Conservation (phyloP, 2,888 invertebrate genomes). For the Agrotis exclamationis region DNA sequence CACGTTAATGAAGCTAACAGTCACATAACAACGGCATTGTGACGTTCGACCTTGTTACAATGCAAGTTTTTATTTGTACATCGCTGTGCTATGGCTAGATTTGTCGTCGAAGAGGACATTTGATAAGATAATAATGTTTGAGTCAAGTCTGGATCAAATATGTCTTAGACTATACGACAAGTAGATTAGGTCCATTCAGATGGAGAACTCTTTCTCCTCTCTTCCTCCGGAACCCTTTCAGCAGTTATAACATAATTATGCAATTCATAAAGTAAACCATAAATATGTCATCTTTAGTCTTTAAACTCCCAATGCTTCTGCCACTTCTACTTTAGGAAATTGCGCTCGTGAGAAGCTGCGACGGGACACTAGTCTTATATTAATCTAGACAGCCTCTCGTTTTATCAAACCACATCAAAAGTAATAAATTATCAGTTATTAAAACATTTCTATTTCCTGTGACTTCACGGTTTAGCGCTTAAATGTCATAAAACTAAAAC, state of each 20-base stretch:
- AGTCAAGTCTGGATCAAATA: not conserved
- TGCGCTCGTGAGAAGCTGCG: too few species aligned
- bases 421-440: constrained; percentile 11
- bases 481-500: constrained; percentile 7
- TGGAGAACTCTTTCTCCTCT: too few species aligned
- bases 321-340: too few species aligned
- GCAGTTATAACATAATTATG: too few species aligned
- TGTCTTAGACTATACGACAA: not conserved
- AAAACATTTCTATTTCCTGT: constrained; percentile 17
- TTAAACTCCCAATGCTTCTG: too few species aligned
- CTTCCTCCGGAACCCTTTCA: too few species aligned
- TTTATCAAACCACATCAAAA: not conserved
- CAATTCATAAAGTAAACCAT: too few species aligned
- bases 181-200: not conserved
- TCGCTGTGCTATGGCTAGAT: constrained; percentile 17
- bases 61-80: constrained; percentile 53
- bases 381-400: not conserved
- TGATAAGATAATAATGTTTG: not conserved
- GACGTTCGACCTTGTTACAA: constrained; percentile 44
- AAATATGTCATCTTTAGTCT: too few species aligned
- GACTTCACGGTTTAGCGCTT: not conserved
- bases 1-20: constrained; percentile 55
- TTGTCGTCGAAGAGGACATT: constrained; percentile 6
- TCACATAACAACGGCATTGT: constrained; percentile 52
- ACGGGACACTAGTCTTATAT: too few species aligned